Evolutionary conservation across 2,113 vertebrate species (phyloP), one percentile per base, ranked within the genome.

Genomic region (Corynorhinus townsendii): DNA sequence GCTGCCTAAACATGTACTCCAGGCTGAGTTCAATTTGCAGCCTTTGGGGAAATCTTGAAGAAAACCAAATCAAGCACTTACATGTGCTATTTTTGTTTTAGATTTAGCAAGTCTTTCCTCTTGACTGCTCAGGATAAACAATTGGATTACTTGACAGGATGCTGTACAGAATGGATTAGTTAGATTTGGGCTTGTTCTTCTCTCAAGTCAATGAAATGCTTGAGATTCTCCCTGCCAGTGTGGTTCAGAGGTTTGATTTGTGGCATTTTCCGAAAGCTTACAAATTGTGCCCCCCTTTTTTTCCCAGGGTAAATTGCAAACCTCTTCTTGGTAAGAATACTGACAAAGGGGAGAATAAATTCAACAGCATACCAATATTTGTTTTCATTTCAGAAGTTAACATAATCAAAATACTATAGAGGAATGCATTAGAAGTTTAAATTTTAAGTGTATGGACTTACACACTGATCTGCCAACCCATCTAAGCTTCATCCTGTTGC

Each of bases 71-170:
- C 49, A 94, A 89, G 90, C 66, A 87, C 62, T 95, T 95, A 72
- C 86, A 91, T 85, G 86, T 73, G 45, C 71, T 86, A 56, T 84
- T 96, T 90, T 94, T 95, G 87, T 91, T 94, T 96, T 90, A 59
- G 83, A 87, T 81, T 89, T 86, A 96, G 43, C 56, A 73, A 86
- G 59, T 93, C 90, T 96, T 97, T 94, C 95, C 90, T 94, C 96
- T 94, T 95, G 91, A 94, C 87, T 97, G 92, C 89, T 92, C 92
- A 91, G 87, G 76, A 77, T 93, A 97, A 97, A 85, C 90, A 95
- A 49, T 69, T 95, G 96, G 66, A 94, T 97, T 96, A 95, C 85
- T 95, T 91, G 97, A 97, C 84, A 87, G 79, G 92, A 82, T 88
- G 95, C 82, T 97, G 49, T 82, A 95, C 89, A 96, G 82, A 97